Conservation (phyloP, 2,113 vertebrate genomes). For the Nyctibius bracteatus region DNA sequence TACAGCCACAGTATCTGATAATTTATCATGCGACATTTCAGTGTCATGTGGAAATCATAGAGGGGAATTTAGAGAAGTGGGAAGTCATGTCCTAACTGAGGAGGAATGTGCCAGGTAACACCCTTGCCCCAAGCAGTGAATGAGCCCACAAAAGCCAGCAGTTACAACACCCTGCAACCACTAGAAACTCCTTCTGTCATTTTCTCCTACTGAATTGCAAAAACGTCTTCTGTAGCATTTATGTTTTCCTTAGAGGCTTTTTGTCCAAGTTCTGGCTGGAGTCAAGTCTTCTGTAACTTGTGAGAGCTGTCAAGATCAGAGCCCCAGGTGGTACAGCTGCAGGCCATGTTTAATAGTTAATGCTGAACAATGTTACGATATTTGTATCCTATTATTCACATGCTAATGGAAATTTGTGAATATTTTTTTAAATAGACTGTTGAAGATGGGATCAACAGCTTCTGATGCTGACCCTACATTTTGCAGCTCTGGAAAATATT, state of each 20-base stretch:
- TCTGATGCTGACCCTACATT: neutral
- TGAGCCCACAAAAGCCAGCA: neutral
- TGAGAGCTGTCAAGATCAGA: constrained; percentile 47
- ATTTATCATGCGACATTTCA: neutral
- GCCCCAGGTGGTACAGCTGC: constrained; percentile 37
- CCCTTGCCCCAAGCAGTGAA: neutral
- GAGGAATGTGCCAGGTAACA: neutral
- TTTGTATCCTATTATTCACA: constrained; percentile 41
- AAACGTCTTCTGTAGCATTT: neutral
- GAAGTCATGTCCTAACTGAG: neutral
- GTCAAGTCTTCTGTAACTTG: constrained; percentile 13
- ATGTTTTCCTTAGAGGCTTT: neutral
- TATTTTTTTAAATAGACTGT: neutral
- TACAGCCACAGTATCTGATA: neutral
- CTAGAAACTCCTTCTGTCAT: neutral
- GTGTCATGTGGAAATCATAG: neutral
- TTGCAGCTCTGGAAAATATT: neutral
- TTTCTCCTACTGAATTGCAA: neutral
- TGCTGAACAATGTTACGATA: constrained; percentile 23
- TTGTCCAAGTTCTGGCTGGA: neutral
- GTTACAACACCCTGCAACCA: neutral
- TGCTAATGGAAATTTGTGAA: neutral
- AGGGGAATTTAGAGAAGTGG: neutral
- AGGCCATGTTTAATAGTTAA: constrained; percentile 65
- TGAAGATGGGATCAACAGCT: neutral